phyloP scores from a whole-genome alignment of 2,797 vertebrate species.

The Sciaenops ocellatus region DNA sequence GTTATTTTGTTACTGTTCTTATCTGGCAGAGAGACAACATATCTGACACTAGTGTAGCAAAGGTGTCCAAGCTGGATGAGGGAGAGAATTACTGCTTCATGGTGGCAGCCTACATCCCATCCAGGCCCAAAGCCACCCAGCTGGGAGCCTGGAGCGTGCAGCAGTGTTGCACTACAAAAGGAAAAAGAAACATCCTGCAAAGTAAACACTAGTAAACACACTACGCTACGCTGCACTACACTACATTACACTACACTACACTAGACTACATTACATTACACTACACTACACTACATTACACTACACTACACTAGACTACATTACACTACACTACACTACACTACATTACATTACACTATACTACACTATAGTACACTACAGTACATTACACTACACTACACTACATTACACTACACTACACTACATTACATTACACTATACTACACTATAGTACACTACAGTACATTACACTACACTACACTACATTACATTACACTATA shows the following conservation, averaged over 20 bases:
- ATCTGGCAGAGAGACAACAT: constrained; percentile 79
- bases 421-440: no score
- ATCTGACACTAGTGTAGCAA: constrained; percentile 72
- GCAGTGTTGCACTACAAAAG: constrained; percentile 56
- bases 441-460: no score
- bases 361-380: no score
- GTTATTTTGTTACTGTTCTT: constrained; percentile 22
- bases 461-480: no score
- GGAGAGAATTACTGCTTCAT: constrained; percentile 91
- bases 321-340: no score
- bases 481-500: no score
- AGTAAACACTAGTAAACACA: constrained; percentile 68
- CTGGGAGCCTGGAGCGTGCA: constrained; percentile 81
- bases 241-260: neutral
- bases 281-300: no score
- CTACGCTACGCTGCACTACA: neutral
- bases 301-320: no score
- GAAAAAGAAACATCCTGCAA: neutral
- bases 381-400: no score
- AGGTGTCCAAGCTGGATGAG: constrained; percentile 81
- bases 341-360: no score
- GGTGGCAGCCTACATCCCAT: constrained; percentile 84
- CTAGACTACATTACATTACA: no score
- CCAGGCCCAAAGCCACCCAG: constrained; percentile 76
- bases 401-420: no score